A percentile compares a stretch with the other conserved stretches of the same genome.
These are phyloP conservation scores for Lichenostomus cassidix DNA, from an alignment of 2,113 vertebrate species.

Conservation along the genomic window DNA sequence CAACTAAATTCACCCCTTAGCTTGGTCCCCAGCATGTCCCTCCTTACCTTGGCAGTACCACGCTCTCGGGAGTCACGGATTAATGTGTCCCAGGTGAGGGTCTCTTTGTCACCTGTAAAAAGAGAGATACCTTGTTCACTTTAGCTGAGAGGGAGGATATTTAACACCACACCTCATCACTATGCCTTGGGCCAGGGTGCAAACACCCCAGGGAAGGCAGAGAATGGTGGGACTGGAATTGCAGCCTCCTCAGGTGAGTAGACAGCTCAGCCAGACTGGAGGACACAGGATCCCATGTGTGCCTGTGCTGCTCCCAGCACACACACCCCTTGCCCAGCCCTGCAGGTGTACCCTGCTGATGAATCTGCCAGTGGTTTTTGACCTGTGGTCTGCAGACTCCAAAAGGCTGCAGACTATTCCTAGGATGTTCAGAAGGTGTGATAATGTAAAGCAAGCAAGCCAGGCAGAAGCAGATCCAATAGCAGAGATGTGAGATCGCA, in stretches of 20 bases:
- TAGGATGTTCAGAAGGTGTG: background rate
- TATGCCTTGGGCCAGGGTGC: background rate
- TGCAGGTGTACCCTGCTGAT: background rate
- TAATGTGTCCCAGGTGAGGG: background rate
- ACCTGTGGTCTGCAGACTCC: background rate
- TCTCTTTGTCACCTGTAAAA: background rate
- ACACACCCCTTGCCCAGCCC: background rate
- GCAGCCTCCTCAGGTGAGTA: background rate
- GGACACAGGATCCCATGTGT: rapidly evolving
- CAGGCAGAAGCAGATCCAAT: background rate
- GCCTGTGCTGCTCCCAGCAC: background rate
- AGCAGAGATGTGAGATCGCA: background rate
- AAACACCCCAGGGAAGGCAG: background rate
- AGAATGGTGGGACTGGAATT: background rate
- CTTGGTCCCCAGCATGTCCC: background rate
- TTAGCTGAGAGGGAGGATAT: background rate
- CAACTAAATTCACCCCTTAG: background rate
- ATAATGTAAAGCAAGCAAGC: background rate
- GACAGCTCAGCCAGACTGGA: rapidly evolving
- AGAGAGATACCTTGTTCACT: background rate
- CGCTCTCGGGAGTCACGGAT: background rate
- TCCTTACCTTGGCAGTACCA: constrained; percentile 12
- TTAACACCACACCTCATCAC: background rate
- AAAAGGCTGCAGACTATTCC: background rate
- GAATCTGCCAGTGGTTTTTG: background rate